Evolutionary conservation across 2,113 vertebrate species (phyloP), one percentile per base, ranked within the genome.

Genomic region (Bostrychus sinensis): DNA sequence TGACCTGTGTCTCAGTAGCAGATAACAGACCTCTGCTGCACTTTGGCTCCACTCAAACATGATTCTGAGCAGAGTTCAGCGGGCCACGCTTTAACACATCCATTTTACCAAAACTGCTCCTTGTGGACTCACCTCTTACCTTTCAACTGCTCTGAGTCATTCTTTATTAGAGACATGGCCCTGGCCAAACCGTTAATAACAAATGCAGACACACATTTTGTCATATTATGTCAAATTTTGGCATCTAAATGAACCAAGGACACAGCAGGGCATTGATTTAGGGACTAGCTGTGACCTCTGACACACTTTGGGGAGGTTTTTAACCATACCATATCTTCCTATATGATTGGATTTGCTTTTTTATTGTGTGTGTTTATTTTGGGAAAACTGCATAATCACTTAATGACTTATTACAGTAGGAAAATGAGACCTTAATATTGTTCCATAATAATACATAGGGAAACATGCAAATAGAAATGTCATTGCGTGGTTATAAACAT

Each of bases 51-150:
- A 36, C 41, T 5, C 11, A 42, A 57, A 65, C 32, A 9, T 11
- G 56, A 25, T 23, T 13, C 34, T 66, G 32, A 64, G 43, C 59
- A 20, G 32, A 67, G 65, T 54, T 76, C 54, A 83, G 60, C 48
- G 43, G 42, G 36, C 38, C 67, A 36, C 8, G 26, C 39, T 60
- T 73, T 38, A 36, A 70, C 61, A 55, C 50, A 30, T 60, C 36
- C 6, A 38, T 62, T 43, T 55, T n/a, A 53, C 13, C 4, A 66
- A 77, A 56, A 41, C 0, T 70, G 28, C 19, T 73, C 32, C 36
- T 62, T 42, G 12, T 48, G 34, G 28, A 67, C 26, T 16, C 1
- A 17, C 34, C 7, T 6, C 8, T 1, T 22, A 17, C 17, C 51
- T 55, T 34, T 55, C 53, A 12, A 12, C 13, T 32, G 65, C 36